phyloP scores from a whole-genome alignment of 2,888 invertebrate genomes.

The Heteromyza rotundicornis region DNA sequence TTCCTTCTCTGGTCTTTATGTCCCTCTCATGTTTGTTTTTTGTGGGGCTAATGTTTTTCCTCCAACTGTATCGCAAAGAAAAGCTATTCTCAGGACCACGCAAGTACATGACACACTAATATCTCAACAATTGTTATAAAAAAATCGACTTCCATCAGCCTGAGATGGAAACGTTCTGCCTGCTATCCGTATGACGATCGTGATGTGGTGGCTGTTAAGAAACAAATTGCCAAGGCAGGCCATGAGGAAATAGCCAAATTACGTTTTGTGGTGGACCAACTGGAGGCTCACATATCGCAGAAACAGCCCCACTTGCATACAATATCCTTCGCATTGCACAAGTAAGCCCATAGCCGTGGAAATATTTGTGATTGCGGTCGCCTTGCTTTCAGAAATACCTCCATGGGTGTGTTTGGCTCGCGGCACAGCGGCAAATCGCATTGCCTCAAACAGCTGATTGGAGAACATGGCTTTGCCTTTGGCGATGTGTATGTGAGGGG shows the following conservation, averaged over 20 bases:
- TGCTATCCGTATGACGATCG: conserved; percentile 62
- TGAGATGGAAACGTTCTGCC: conserved; percentile 39
- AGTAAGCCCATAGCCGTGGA: conserved; percentile 34
- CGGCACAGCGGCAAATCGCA: conserved; percentile 85
- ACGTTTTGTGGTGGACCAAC: conserved; percentile 58
- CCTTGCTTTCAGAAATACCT: conserved; percentile 63
- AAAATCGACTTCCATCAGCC: background rate
- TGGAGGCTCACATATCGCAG: conserved; percentile 42
- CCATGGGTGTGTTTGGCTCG: conserved; percentile 79
- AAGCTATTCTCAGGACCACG: no score
- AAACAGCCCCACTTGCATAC: conserved; percentile 37
- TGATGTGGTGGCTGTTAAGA: conserved; percentile 67
- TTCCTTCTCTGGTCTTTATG: conserved; percentile 38
- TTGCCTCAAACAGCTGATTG: conserved; percentile 85
- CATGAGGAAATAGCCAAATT: conserved; percentile 58
- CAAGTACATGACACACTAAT: conserved; percentile 35
- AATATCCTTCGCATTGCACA: conserved; percentile 48
- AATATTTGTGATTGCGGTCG: background rate
- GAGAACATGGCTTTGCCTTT: conserved; percentile 72
- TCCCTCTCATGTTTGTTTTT: conserved; percentile 24
- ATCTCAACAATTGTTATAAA: conserved; percentile 32
- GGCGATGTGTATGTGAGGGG: conserved; percentile 75
- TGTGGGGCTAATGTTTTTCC: conserved; percentile 38
- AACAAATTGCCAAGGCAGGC: conserved; percentile 63
- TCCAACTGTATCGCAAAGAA: conserved; percentile 44